Evolutionary conservation across 2,888 invertebrate species (phyloP).

Genomic region (Microchrysa polita): DNA sequence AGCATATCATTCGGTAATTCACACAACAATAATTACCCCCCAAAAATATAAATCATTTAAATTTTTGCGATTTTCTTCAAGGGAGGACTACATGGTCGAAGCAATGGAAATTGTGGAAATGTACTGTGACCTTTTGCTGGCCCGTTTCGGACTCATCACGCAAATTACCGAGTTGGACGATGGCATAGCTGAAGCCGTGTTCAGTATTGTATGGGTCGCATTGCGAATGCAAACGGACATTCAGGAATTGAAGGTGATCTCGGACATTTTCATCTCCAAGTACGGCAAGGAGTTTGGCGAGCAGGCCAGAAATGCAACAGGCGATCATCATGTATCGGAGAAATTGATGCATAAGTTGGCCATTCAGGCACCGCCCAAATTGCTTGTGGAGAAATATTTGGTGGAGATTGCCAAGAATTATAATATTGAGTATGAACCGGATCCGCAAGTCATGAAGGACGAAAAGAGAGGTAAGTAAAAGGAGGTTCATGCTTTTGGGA

Average conservation of each 20-base stretch:
- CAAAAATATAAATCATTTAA: neutral
- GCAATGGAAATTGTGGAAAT: constrained; percentile 99
- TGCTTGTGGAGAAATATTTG: constrained; percentile 90
- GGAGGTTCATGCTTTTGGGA: no score
- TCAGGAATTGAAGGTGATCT: constrained; percentile 80
- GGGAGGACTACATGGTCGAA: constrained; percentile 99
- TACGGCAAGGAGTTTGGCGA: constrained; percentile 95
- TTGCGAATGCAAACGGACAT: constrained; percentile 90
- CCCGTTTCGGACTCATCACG: constrained; percentile 94
- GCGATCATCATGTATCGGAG: constrained; percentile 87
- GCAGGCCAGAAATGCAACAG: constrained; percentile 87
- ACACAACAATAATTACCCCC: neutral
- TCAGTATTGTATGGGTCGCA: constrained; percentile 96
- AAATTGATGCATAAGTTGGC: constrained; percentile 94
- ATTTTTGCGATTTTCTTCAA: constrained; percentile 53
- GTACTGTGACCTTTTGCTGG: constrained; percentile 97
- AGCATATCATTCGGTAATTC: constrained; percentile 88
- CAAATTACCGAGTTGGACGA: constrained; percentile 97
- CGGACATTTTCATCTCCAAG: constrained; percentile 88
- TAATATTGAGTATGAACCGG: constrained; percentile 94
- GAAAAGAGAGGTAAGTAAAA: constrained; percentile 67
- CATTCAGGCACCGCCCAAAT: constrained; percentile 93
- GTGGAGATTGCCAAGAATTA: constrained; percentile 97
- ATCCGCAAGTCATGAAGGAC: constrained; percentile 88
- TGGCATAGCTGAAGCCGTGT: constrained; percentile 94